Base-by-base conservation (phyloP, 2,888 invertebrate species). In the Cyrtodaria siliqua region DNA sequence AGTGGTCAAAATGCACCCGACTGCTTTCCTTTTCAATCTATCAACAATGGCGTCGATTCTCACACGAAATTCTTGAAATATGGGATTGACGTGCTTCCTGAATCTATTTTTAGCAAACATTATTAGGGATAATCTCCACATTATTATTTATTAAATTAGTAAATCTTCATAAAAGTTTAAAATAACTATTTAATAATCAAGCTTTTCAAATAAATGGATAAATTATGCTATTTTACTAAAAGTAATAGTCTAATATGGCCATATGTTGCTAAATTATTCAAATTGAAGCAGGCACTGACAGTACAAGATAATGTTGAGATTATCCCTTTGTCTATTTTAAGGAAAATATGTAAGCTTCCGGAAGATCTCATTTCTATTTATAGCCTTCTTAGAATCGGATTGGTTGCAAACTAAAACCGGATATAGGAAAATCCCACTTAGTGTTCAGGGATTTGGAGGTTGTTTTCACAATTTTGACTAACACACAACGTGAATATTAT, bases 1-100 rank as follows among this genome's bases (percentile, higher is more conserved):
- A 38, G 50, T 33, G 63, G 53, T 38, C 38, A 4, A 63, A 52
- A 4, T 40, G 42, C 42, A 0, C 4, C n/a, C 16, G 40, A 12
- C 42, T 53, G n/a, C 18, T 63, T 40, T 53, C 53, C 23, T 16
- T 53, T 40, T 20, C 26, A 14, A 23, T 23, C 18, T 24, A 50
- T 56, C 60, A 52, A 79, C 63, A 72, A 75, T 75, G 79, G 75
- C 72, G 75, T 68, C 63, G 52, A 18, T 2, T 23, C 42, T 40
- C 52, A 24, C 63, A 23, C 24, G 24, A 53, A 18, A 24, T 62
- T 49, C 27, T 23, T 40, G n/a, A 23, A 47, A 50, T 26, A 24
- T 20, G 42, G 33, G 27, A 40, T 26, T 38, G 42, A 40, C 40
- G 52, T 23, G 8, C 16, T 50, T 62, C 29, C 52, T 42, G 8